Evolutionary conservation across 2,113 vertebrate genomes (phyloP).

Genomic region (Falcunculus frontatus): DNA sequence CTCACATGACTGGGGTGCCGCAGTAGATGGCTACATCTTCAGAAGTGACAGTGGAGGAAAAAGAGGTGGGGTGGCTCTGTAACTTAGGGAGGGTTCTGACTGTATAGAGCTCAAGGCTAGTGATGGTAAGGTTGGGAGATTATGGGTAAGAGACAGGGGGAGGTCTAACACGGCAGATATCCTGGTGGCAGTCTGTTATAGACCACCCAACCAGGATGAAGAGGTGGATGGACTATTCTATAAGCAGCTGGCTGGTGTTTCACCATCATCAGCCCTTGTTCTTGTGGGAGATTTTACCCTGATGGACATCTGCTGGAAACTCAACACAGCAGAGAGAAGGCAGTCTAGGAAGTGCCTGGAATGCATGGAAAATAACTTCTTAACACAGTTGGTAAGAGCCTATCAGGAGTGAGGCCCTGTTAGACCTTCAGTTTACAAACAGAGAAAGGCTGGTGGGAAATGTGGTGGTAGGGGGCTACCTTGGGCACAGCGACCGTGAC

Average conservation of each 20-base stretch:
- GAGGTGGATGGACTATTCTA: background rate
- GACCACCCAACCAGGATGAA: background rate
- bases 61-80: background rate
- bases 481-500: fast-evolving
- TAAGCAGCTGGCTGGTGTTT: background rate
- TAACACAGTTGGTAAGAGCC: background rate
- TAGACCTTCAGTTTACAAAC: background rate
- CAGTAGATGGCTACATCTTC: no score
- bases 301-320: background rate
- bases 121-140: no score
- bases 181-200: background rate
- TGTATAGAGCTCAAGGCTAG: background rate
- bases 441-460: background rate
- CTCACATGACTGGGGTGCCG: background rate
- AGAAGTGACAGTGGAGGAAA: background rate
- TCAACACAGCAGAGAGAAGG: background rate
- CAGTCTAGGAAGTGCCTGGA: background rate
- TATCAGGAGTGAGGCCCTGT: background rate
- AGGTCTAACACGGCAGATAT: no score
- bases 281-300: background rate
- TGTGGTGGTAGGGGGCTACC: fast-evolving
- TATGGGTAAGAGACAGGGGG: background rate
- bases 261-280: background rate
- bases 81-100: background rate
- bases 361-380: background rate